Conservation (phyloP, 2,797 vertebrate species). For the Pipistrellus kuhlii region DNA sequence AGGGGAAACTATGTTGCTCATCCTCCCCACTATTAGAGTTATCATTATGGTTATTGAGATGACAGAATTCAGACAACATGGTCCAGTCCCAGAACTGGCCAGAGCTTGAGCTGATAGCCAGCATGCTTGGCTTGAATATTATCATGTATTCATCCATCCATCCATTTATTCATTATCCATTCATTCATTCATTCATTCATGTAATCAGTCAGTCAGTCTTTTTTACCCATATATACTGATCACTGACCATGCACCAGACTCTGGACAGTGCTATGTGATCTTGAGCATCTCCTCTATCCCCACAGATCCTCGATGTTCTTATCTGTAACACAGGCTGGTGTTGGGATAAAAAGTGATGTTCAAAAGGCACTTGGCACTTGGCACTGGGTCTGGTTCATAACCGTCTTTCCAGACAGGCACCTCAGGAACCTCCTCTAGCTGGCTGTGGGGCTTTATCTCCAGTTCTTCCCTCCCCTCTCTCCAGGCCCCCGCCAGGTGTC, state of each 20-base stretch:
- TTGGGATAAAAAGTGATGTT: not conserved
- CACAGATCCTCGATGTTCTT: not conserved
- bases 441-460: not conserved
- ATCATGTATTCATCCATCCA: not conserved
- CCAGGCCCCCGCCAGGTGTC: not conserved
- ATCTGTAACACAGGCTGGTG: not conserved
- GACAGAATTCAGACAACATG: not conserved
- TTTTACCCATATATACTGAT: not conserved
- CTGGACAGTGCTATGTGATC: not conserved
- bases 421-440: not conserved
- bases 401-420: not conserved
- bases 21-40: not conserved
- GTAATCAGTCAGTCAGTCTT: not conserved
- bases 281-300: not conserved
- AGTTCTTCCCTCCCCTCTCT: not conserved
- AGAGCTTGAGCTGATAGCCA: not conserved
- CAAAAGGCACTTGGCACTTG: not conserved
- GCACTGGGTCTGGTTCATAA: not conserved
- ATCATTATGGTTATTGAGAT: not conserved
- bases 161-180: not conserved
- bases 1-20: rapidly evolving
- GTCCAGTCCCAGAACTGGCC: not conserved
- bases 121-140: not conserved
- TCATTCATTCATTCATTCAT: not conserved
- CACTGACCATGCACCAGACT: not conserved